Evolutionary conservation across 2,888 invertebrate species (phyloP), one percentile per base, ranked within the genome.

Genomic region (Drosophila imparisetae): DNA sequence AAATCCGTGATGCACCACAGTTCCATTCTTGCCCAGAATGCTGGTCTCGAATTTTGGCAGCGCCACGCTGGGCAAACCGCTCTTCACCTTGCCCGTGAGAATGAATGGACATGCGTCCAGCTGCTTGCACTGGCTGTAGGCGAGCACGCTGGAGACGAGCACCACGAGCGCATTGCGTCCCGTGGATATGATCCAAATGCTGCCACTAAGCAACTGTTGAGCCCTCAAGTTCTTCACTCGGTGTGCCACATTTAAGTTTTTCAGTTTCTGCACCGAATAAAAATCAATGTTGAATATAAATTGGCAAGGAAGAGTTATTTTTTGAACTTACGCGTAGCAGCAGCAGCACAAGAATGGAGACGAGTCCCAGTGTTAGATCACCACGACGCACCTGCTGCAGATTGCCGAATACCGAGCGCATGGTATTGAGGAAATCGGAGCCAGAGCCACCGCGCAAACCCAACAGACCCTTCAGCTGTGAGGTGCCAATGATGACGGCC

Each of bases 141-240:
- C 96, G 85, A 96, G 96, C 0, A 95, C 71, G 63, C 93, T 93
- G 50, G 92, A 74, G 10, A 89, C 84, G 11, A 98, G 93, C 0
- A 98, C 98, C 3, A 98, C 94, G 58, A 98, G 94, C 0, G 97
- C 98, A 92, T 98, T 98, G 68, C 98, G 94, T 0, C 97, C 96
- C 0, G 97, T 97, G 1, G 96, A 96, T 18, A 96, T 91, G 4
- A 97, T 92, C 97, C 97, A 98, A 27, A 97, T 92, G 5, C 94
- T 89, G 89, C 95, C 96, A 83, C 94, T 94, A 0, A 95, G 57
- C 18, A 90, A 29, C 61, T 86, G 81, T 50, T 83, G 68, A 10
- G 80, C 70, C 0, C 86, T 80, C 96, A 83, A 64, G 15, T 71
- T 84, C 0, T 27, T 40, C 36, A 85, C 78, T 1, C 73, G 76